Evolutionary conservation across 2,113 vertebrate species (phyloP).

Genomic region (human): GRCh38 chr2:58238001-58238500

Average conservation of each 20-base stretch:
- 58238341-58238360: neutral
- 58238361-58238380: neutral
- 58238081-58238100: neutral
- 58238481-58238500: neutral
- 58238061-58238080: neutral
- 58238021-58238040: neutral
- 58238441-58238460: neutral
- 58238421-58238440: slow-evolving; percentile 1
- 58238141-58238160: no score
- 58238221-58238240: no score
- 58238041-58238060: neutral
- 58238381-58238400: neutral
- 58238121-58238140: no score
- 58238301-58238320: neutral
- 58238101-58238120: no score
- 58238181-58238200: no score
- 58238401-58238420: neutral
- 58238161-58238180: no score
- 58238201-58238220: no score
- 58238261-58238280: neutral
- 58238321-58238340: neutral
- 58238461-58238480: neutral
- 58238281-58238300: neutral
- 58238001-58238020: neutral
- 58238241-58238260: no score